Evolutionary conservation across 2,797 vertebrate species (phyloP).

Genomic region (Trachops cirrhosus): DNA sequence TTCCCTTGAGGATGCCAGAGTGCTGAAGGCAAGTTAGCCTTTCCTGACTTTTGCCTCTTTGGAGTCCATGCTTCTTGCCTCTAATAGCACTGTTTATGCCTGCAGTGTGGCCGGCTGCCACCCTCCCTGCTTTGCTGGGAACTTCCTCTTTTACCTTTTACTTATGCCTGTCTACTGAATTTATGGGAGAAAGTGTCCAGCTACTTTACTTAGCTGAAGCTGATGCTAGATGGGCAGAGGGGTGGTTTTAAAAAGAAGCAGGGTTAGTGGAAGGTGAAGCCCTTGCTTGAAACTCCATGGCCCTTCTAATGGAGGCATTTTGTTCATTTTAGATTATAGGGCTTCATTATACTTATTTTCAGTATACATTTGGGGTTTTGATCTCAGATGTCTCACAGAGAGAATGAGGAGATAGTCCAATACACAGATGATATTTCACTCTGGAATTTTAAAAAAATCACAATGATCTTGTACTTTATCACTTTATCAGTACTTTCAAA

Average conservation of each 20-base stretch:
- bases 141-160: neutral
- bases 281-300: neutral
- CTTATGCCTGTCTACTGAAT: neutral
- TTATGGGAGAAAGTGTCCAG: neutral
- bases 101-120: constrained; percentile 25
- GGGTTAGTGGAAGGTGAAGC: neutral
- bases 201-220: neutral
- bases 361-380: neutral
- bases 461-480: neutral
- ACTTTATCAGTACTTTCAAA: constrained; percentile 17
- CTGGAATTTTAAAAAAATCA: neutral
- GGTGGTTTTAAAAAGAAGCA: neutral
- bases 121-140: neutral
- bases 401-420: neutral
- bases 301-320: neutral
- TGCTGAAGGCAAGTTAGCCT: neutral
- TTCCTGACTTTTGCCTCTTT: constrained; percentile 11
- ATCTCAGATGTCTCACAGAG: neutral
- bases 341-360: neutral
- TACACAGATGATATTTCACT: neutral
- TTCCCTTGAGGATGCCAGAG: constrained; percentile 64
- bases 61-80: neutral
- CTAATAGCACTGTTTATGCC: constrained; percentile 44
- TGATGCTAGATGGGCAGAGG: neutral
- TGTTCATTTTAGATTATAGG: neutral